Conservation (phyloP, 2,797 vertebrate species). For the Platalea minor region DNA sequence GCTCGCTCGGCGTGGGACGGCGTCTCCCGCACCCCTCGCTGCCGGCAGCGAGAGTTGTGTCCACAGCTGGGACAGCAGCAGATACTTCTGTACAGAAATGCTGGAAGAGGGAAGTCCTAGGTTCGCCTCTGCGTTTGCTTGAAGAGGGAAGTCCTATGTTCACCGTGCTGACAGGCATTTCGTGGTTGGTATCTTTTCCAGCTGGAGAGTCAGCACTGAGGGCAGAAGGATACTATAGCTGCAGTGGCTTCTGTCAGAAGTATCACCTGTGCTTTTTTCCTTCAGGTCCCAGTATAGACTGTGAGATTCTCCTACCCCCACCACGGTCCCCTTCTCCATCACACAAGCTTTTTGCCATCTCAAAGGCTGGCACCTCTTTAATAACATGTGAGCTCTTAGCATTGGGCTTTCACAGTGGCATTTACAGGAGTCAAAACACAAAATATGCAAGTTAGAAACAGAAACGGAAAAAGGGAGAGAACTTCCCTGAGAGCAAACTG, state of each 20-base stretch:
- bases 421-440: background rate
- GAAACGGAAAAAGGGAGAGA: background rate
- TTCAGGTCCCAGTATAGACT: background rate
- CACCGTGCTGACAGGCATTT: fast-evolving
- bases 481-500: background rate
- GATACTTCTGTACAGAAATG: background rate
- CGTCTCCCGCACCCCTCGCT: fast-evolving
- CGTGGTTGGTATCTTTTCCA: background rate
- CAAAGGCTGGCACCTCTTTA: background rate
- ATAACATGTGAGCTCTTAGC: background rate
- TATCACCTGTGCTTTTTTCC: background rate
- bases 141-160: background rate
- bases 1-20: fast-evolving
- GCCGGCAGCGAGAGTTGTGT: background rate
- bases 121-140: background rate
- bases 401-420: background rate
- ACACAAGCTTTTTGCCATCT: background rate
- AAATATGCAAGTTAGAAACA: background rate
- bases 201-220: background rate
- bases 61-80: background rate
- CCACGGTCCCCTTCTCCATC: background rate
- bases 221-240: background rate
- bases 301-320: background rate
- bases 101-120: background rate
- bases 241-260: background rate